phyloP scores from a whole-genome alignment of 2,113 vertebrate genomes.

The Notarius quadriscutis region DNA sequence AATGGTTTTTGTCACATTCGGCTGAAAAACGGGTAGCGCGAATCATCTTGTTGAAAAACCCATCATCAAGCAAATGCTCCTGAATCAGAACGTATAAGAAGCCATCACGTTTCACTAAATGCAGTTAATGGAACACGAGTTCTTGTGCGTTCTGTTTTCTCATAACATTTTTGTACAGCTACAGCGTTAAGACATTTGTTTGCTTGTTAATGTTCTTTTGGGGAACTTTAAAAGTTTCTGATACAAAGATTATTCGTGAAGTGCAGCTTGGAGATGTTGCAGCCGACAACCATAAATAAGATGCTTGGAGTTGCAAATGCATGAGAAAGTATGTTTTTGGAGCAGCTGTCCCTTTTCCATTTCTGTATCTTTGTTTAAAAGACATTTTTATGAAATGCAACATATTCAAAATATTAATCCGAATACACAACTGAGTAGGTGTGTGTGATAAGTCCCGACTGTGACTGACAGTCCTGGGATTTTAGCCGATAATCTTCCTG shows the following conservation, averaged over 20 bases:
- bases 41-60: not conserved
- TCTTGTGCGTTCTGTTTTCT: not conserved
- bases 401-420: not conserved
- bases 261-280: not conserved
- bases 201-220: not conserved
- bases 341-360: not conserved
- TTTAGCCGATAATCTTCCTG: not conserved
- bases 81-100: not conserved
- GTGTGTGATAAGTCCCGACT: not conserved
- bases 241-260: not conserved
- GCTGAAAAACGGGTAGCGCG: not conserved
- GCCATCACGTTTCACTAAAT: not conserved
- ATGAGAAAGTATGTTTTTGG: not conserved
- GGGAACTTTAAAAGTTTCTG: not conserved
- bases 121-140: not conserved
- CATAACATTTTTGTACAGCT: not conserved
- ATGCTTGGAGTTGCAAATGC: not conserved
- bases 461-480: not conserved
- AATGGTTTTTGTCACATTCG: not conserved
- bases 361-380: not conserved
- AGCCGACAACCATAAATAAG: not conserved
- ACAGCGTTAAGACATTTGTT: not conserved
- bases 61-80: not conserved
- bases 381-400: not conserved
- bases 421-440: not conserved